Evolutionary conservation across 1,140 invertebrate species (phyloP).

Genomic region (Drosophila subpulchrella): DNA sequence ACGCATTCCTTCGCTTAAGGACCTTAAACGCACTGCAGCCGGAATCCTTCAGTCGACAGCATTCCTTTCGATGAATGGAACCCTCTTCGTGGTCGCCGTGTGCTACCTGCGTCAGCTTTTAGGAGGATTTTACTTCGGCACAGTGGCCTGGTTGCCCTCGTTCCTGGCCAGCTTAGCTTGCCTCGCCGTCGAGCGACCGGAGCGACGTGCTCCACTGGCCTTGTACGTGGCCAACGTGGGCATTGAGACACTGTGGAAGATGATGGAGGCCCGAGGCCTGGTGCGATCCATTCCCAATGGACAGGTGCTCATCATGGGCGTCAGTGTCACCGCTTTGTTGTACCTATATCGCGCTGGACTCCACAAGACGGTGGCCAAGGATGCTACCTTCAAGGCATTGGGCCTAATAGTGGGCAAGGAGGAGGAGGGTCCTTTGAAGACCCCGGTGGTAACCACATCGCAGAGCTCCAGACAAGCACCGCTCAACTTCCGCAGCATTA

Average conservation of each 20-base stretch:
- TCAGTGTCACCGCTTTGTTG: conserved; percentile 86
- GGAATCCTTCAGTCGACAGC: conserved; percentile 90
- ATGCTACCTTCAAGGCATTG: conserved; percentile 88
- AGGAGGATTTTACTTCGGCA: conserved; percentile 89
- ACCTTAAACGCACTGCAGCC: conserved; percentile 87
- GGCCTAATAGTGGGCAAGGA: conserved; percentile 87
- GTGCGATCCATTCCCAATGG: conserved; percentile 87
- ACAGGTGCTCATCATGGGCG: conserved; percentile 88
- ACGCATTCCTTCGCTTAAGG: conserved; percentile 87
- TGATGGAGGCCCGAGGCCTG: conserved; percentile 88
- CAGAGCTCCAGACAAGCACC: conserved; percentile 16
- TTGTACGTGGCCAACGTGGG: conserved; percentile 93
- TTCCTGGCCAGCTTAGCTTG: conserved; percentile 88
- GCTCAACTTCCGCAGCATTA: conserved; percentile 33
- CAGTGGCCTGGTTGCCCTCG: conserved; percentile 89
- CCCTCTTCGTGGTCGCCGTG: conserved; percentile 88
- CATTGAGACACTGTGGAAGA: conserved; percentile 90
- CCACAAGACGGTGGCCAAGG: conserved; percentile 81
- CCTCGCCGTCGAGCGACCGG: conserved; percentile 90
- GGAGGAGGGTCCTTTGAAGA: conserved; percentile 85
- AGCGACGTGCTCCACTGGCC: conserved; percentile 88
- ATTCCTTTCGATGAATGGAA: conserved; percentile 90
- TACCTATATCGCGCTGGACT: conserved; percentile 86
- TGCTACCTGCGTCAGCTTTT: conserved; percentile 88
- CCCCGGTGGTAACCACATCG: conserved; percentile 8